These are phyloP conservation scores for Leuctra nigra DNA, from an alignment of 2,888 invertebrate genomes.

Conservation along the genomic window DNA sequence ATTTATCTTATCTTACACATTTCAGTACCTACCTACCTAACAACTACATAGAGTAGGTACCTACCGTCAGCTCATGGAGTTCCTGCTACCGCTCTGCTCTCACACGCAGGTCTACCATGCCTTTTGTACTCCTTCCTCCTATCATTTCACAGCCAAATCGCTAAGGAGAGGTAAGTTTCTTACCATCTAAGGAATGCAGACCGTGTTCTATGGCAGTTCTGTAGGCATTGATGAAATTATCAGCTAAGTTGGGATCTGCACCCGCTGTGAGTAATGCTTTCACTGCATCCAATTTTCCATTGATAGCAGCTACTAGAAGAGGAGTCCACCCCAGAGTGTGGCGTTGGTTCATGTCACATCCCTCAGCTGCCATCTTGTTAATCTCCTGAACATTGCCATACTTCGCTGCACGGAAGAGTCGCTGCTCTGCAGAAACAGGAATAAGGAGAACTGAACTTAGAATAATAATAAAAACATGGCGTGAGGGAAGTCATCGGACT, in stretches of 20 bases:
- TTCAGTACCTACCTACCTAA: too few relatives aligned
- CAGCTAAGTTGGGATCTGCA: slow-evolving; percentile 70
- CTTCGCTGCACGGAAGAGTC: slow-evolving; percentile 46
- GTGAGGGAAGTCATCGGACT: too few relatives aligned
- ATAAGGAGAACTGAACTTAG: too few relatives aligned
- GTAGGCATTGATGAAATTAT: slow-evolving; percentile 66
- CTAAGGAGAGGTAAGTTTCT: slow-evolving; percentile 10
- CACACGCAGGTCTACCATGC: too few relatives aligned
- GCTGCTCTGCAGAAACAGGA: too few relatives aligned
- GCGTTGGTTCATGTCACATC: slow-evolving; percentile 56
- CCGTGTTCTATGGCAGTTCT: slow-evolving; percentile 58
- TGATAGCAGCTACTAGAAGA: slow-evolving; percentile 76
- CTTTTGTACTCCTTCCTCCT: too few relatives aligned
- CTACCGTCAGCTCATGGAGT: too few relatives aligned
- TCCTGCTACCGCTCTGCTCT: too few relatives aligned
- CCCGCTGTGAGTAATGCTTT: slow-evolving; percentile 60
- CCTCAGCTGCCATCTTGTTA: slow-evolving; percentile 43
- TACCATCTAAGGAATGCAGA: slow-evolving; percentile 67
- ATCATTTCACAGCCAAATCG: too few relatives aligned
- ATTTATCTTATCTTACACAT: too few relatives aligned
- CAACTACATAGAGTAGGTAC: too few relatives aligned
- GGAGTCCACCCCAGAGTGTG: slow-evolving; percentile 84
- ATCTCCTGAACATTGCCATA: slow-evolving; percentile 46
- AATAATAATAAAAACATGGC: too few relatives aligned
- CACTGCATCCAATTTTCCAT: slow-evolving; percentile 56